Conservation (phyloP, 1,140 invertebrate genomes). For the Parasteatoda tepidariorum region DNA sequence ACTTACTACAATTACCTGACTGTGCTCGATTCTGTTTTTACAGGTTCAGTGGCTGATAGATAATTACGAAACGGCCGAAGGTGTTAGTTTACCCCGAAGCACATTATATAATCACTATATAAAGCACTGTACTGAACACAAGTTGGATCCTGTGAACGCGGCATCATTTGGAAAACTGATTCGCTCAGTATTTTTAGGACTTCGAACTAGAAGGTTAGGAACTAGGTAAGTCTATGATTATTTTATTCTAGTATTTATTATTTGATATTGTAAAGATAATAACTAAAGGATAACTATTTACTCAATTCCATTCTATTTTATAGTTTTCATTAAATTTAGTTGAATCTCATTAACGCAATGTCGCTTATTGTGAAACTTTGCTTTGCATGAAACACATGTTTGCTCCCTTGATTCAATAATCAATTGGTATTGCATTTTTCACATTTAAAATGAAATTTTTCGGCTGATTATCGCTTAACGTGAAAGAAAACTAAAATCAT, state of each 20-base stretch:
- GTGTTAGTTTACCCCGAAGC: slow-evolving; percentile 94
- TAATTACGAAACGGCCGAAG: slow-evolving; percentile 98
- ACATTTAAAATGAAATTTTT: too few relatives aligned
- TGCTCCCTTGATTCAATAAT: too few relatives aligned
- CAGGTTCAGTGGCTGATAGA: slow-evolving; percentile 97
- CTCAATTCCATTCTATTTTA: too few relatives aligned
- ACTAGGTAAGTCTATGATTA: slow-evolving; percentile 73
- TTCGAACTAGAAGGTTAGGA: slow-evolving; percentile 92
- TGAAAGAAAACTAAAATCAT: too few relatives aligned
- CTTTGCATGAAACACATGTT: too few relatives aligned
- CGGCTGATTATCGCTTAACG: too few relatives aligned
- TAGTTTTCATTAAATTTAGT: too few relatives aligned
- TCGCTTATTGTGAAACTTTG: too few relatives aligned
- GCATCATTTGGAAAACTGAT: slow-evolving; percentile 99
- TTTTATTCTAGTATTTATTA: too few relatives aligned
- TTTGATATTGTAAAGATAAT: not conserved
- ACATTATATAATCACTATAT: slow-evolving; percentile 98
- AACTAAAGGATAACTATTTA: not conserved
- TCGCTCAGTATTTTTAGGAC: slow-evolving; percentile 94
- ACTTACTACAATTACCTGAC: not conserved
- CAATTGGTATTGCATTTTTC: too few relatives aligned
- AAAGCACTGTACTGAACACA: slow-evolving; percentile 92
- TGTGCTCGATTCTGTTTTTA: not conserved
- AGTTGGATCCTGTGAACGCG: slow-evolving; percentile 97
- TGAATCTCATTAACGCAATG: too few relatives aligned